Evolutionary conservation across 2,113 vertebrate species (phyloP).

Genomic region (Prionailurus viverrinus): DNA sequence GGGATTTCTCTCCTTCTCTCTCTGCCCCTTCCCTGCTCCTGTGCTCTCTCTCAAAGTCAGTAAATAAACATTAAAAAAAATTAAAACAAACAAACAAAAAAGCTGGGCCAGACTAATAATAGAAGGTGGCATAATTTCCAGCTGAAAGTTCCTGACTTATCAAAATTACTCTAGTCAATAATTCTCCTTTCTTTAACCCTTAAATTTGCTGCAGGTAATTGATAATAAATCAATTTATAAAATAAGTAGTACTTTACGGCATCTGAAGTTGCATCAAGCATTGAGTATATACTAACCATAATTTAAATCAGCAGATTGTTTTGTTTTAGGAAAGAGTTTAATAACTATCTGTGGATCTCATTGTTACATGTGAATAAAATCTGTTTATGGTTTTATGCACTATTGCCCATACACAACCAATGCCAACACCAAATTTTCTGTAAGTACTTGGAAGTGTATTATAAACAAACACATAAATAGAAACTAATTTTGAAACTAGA

Average conservation of each 20-base stretch:
- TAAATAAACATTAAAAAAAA: too few relatives aligned
- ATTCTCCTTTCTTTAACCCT: not conserved
- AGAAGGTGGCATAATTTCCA: not conserved
- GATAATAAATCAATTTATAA: not conserved
- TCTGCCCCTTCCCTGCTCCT: too few relatives aligned
- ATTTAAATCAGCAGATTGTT: not conserved
- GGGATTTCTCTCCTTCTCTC: too few relatives aligned
- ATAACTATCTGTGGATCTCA: not conserved
- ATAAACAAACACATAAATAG: not conserved
- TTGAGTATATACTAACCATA: not conserved
- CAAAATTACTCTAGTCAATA: not conserved
- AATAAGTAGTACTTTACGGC: not conserved
- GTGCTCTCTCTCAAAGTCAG: too few relatives aligned
- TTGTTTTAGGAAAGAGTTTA: not conserved
- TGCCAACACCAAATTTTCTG: not conserved
- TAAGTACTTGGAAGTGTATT: not conserved
- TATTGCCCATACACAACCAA: not conserved
- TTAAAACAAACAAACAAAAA: too few relatives aligned
- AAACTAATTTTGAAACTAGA: not conserved
- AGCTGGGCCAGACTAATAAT: not conserved
- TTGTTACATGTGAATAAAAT: not conserved
- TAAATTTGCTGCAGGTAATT: not conserved
- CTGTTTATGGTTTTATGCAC: not conserved
- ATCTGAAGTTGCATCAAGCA: not conserved
- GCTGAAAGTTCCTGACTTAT: not conserved